phyloP scores from a whole-genome alignment of 2,797 vertebrate genomes.

The Girardinus metallicus region DNA sequence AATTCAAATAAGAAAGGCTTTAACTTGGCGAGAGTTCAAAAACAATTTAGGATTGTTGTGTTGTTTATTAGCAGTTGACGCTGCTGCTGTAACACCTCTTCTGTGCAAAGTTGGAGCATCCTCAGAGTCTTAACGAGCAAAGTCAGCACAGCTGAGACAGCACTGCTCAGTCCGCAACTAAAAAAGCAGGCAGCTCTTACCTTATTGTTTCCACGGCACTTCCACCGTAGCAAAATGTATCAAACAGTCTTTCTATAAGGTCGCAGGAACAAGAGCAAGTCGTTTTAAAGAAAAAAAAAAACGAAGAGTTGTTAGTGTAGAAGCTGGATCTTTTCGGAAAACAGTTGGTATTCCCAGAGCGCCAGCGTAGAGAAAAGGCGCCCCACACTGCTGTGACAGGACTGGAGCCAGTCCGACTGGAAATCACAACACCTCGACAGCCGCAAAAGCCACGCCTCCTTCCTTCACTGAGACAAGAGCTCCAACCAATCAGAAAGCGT shows the following conservation, averaged over 20 bases:
- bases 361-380: constrained; percentile 48
- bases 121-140: constrained; percentile 29
- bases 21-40: constrained; percentile 13
- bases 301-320: constrained; percentile 19
- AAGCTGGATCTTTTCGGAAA: constrained; percentile 36
- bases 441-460: constrained; percentile 62
- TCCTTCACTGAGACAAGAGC: constrained; percentile 19
- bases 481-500: constrained; percentile 57
- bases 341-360: constrained; percentile 74
- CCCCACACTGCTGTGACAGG: constrained; percentile 54
- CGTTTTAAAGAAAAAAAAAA: background rate
- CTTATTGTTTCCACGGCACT: constrained; percentile 39
- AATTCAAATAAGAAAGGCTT: background rate
- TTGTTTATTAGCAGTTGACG: background rate
- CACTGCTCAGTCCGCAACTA: constrained; percentile 43
- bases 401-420: constrained; percentile 64
- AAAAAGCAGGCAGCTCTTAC: constrained; percentile 54
- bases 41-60: background rate
- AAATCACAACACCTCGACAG: constrained; percentile 66
- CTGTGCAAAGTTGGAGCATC: constrained; percentile 35
- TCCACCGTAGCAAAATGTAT: constrained; percentile 10
- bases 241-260: constrained; percentile 11
- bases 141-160: constrained; percentile 54
- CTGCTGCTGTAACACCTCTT: background rate
- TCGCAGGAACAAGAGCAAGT: background rate